These are phyloP conservation scores for Pandion haliaetus DNA, from an alignment of 2,113 vertebrate species.

Conservation along the genomic window DNA sequence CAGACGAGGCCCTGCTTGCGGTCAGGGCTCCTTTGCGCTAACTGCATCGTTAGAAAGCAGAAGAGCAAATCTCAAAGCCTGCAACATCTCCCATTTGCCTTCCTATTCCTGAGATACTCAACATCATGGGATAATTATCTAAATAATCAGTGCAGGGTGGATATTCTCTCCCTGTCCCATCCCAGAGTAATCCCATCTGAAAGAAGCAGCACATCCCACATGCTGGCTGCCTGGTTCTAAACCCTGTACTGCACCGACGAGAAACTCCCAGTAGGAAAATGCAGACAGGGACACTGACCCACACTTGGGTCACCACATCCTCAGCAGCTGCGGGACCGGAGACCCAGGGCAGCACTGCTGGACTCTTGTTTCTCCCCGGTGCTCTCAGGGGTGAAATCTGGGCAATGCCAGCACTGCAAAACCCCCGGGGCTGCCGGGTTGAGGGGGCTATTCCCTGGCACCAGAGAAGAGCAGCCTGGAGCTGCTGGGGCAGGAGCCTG, in stretches of 20 bases:
- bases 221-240: background rate
- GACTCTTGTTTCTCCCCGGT: background rate
- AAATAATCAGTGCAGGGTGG: background rate
- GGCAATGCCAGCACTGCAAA: background rate
- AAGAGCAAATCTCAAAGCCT: background rate
- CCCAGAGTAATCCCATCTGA: background rate
- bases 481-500: background rate
- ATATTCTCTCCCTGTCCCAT: background rate
- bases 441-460: background rate
- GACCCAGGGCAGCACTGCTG: background rate
- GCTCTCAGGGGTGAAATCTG: background rate
- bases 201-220: background rate
- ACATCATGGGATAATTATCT: background rate
- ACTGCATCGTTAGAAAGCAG: background rate
- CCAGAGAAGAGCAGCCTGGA: background rate
- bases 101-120: background rate
- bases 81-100: background rate
- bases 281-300: background rate
- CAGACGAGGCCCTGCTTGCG: background rate
- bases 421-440: accelerated
- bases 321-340: accelerated
- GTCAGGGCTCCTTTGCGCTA: background rate
- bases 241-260: background rate
- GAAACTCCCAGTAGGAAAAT: background rate
- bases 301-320: background rate